These are phyloP conservation scores for Phania funesta DNA, from an alignment of 2,888 invertebrate species.

Conservation along the genomic window DNA sequence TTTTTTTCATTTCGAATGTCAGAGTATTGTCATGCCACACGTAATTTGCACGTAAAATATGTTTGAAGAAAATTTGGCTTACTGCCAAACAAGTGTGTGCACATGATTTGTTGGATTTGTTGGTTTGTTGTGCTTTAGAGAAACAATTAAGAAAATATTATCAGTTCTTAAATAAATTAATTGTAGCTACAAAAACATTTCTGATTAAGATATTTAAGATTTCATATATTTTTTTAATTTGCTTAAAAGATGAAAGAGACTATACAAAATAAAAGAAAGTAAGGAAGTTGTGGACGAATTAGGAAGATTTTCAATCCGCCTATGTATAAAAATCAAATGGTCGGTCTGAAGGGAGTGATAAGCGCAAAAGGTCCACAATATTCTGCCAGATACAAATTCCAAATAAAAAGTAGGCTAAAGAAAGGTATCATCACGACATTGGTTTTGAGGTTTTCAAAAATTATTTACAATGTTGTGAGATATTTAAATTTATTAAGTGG, in stretches of 20 bases:
- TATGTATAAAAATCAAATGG: no score
- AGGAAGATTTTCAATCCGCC: no score
- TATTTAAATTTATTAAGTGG: no score
- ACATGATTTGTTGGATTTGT: constrained; percentile 45
- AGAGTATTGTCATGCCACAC: constrained; percentile 64
- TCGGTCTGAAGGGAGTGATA: no score
- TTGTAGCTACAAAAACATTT: neutral
- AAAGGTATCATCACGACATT: no score
- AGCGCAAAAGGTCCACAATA: no score
- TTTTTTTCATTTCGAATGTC: constrained; percentile 14
- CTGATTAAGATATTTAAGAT: neutral
- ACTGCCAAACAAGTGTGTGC: constrained; percentile 63
- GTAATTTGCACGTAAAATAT: constrained; percentile 52
- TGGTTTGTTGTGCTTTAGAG: constrained; percentile 19
- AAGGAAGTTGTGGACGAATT: no score
- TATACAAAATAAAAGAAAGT: no score
- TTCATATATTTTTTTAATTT: neutral
- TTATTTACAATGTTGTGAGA: no score
- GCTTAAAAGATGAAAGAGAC: neutral
- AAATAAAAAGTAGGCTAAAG: no score
- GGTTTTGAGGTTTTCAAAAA: no score
- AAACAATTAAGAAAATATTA: constrained; percentile 42
- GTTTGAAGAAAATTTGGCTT: constrained; percentile 54
- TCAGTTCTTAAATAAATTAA: constrained; percentile 7
- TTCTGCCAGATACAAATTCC: no score